Base-by-base conservation (phyloP, 2,888 invertebrate species). In the Ommatoiulus sabulosus region DNA sequence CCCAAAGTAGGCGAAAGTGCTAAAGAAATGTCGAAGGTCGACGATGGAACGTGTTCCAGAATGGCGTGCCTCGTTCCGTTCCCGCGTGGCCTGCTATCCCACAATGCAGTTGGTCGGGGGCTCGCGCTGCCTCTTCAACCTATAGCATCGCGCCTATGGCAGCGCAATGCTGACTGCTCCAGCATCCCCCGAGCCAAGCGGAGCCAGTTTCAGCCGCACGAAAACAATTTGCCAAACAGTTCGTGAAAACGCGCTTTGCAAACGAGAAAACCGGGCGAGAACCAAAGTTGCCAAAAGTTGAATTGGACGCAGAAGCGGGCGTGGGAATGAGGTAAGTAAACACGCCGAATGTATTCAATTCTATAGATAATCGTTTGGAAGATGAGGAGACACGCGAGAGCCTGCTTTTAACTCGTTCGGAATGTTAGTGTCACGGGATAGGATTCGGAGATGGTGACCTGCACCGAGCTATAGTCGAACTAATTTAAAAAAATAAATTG, bases 131-230 rank as follows among this genome's bases (percentile, higher is more conserved):
- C 24, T 80, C 35, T 80, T 12, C 80, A 80, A 35, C 80, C 80
- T 80, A 80, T 80, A 80, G 80, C 80, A 35, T 80, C 80, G 80
- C 80, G 8, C 10, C 80, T 80, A 80, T 80, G 80, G 80, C 24
- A 20, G 6, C 80, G 80, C 80, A 80, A 80, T 80, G 80, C 80
- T 80, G 80, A 80, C 80, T 24, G 24, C 24, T 80, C 10, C 35
- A 80, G 35, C 80, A 80, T 80, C 80, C 80, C 80, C 80, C 4
- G 80, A 80, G 12, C 80, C 80, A 20, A 80, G 80, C 80, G 35
- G 80, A 80, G 80, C 17, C 57, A 57, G 17, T n/a, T 15, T n/a
- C 57, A n/a, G 3, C 57, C n/a, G 35, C 52, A 80, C 20, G 24
- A 72, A 72, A 35, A 35, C 35, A 24, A n/a, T n/a, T 80, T 80